phyloP scores from a whole-genome alignment of 2,888 invertebrate species.

The Lithophane semibrunnea region DNA sequence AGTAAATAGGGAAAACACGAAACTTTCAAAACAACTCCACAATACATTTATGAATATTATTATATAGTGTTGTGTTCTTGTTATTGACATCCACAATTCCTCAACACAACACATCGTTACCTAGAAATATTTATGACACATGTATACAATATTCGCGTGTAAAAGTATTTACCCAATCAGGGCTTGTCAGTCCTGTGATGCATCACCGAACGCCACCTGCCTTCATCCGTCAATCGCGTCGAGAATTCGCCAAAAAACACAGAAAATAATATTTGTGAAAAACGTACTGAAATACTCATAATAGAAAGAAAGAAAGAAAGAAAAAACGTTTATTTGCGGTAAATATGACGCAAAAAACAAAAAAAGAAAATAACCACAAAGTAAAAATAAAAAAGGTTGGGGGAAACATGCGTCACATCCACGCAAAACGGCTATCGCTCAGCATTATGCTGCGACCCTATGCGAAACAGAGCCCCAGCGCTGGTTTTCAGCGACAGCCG shows the following conservation, averaged over 20 bases:
- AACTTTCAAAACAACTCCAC: background rate
- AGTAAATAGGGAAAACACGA: background rate
- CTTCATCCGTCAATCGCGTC: constrained; percentile 52
- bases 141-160: constrained; percentile 27
- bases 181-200: constrained; percentile 58
- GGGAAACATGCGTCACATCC: too few species aligned
- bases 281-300: background rate
- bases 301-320: too few species aligned
- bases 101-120: background rate
- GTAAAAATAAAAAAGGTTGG: too few species aligned
- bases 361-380: too few species aligned
- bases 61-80: background rate
- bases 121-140: constrained; percentile 7
- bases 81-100: background rate
- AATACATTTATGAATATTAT: background rate
- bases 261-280: constrained; percentile 25
- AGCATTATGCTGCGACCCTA: too few species aligned
- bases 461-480: too few species aligned
- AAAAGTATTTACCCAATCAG: constrained; percentile 56
- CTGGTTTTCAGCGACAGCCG: too few species aligned
- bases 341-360: too few species aligned
- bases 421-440: too few species aligned
- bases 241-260: constrained; percentile 15
- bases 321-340: too few species aligned
- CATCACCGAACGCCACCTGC: constrained; percentile 59